phyloP scores from a whole-genome alignment of 2,888 invertebrate genomes.

The Epinotia ramella region DNA sequence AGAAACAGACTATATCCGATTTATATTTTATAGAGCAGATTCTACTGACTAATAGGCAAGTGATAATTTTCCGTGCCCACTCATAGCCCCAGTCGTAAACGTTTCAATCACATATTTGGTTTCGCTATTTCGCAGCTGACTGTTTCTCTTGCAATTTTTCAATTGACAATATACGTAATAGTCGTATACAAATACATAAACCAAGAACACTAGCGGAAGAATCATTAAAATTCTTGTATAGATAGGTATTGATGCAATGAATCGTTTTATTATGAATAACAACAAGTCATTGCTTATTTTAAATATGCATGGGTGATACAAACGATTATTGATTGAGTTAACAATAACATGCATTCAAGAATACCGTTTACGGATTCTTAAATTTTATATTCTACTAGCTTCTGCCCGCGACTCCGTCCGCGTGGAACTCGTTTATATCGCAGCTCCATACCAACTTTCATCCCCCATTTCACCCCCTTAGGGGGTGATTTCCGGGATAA shows the following conservation, averaged over 20 bases:
- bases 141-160: not conserved
- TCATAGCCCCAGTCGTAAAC: not conserved
- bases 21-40: not conserved
- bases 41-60: not conserved
- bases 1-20: not conserved
- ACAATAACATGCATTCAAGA: not conserved
- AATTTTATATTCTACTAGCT: not conserved
- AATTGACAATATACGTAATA: not conserved
- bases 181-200: not conserved
- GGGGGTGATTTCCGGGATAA: too few species aligned
- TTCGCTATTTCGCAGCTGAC: conserved; percentile 1
- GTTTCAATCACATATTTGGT: not conserved
- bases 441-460: too few species aligned
- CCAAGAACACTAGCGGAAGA: not conserved
- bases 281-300: conserved; percentile 2
- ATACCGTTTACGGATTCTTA: not conserved
- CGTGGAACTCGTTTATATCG: too few species aligned
- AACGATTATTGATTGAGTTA: not conserved
- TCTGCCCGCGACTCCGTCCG: too few species aligned
- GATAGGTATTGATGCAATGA: conserved; percentile 11
- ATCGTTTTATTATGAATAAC: conserved; percentile 20
- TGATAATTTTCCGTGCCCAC: not conserved
- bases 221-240: conserved; percentile 12
- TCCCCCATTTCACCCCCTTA: too few species aligned
- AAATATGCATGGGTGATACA: not conserved